Percentiles rank a stretch among this genome's conserved stretches.
phyloP scores from a whole-genome alignment of 2,797 vertebrate species.

The Percopsis omiscomaycus region DNA sequence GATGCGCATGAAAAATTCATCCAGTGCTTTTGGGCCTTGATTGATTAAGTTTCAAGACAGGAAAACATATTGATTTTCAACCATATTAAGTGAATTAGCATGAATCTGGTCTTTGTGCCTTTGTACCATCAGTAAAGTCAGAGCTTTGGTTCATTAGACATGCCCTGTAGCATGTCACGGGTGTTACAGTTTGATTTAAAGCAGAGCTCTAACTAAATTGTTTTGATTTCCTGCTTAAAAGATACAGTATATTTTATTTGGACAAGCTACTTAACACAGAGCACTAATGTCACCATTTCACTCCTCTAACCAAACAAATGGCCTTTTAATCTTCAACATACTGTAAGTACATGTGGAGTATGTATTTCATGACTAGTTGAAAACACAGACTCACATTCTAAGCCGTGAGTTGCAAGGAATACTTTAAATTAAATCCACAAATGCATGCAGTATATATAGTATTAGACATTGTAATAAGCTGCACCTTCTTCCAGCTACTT shows the following conservation, averaged over 20 bases:
- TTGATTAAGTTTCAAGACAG: too few species aligned
- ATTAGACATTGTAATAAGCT: not conserved
- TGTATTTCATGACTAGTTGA: not conserved
- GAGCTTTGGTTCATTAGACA: slow-evolving; percentile 40
- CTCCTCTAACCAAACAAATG: not conserved
- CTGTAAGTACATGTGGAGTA: not conserved
- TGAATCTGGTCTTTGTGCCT: not conserved
- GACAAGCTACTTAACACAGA: slow-evolving; percentile 2
- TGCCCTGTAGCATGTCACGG: slow-evolving; percentile 1
- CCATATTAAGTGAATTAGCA: slow-evolving; percentile 34
- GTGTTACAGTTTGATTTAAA: slow-evolving; percentile 6
- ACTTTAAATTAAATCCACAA: not conserved
- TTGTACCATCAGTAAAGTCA: slow-evolving; percentile 29
- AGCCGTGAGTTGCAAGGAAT: not conserved
- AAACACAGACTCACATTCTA: not conserved
- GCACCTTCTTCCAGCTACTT: not conserved
- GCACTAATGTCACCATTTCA: slow-evolving; percentile 2
- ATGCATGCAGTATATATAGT: not conserved
- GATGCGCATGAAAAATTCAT: too few species aligned
- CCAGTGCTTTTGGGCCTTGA: too few species aligned
- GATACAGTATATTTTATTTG: slow-evolving; percentile 23
- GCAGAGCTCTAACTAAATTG: slow-evolving; percentile 20
- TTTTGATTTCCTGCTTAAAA: slow-evolving; percentile 14
- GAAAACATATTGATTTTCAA: too few species aligned
- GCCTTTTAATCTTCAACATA: not conserved